Conservation (phyloP, 2,888 invertebrate species). For the Stramonita haemastoma region DNA sequence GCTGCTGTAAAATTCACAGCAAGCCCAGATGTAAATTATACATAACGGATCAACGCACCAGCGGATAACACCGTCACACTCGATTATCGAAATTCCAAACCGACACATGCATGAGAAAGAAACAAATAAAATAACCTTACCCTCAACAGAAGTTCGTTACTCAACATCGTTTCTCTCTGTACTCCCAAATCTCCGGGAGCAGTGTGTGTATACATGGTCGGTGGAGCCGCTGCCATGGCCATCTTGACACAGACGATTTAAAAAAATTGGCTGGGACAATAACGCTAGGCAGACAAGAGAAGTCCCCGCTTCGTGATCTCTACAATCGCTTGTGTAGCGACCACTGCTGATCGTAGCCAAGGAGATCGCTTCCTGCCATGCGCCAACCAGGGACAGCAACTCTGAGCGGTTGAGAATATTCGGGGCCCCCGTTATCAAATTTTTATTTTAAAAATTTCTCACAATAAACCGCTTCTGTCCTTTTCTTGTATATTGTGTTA, state of each 20-base stretch:
- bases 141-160: slow-evolving; percentile 73
- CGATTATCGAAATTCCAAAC: no score
- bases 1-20: no score
- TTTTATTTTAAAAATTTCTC: neutral
- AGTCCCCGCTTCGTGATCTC: neutral
- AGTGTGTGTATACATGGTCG: slow-evolving; percentile 62
- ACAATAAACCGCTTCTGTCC: no score
- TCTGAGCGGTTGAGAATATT: neutral
- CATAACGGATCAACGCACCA: neutral
- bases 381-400: slow-evolving; percentile 27
- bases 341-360: slow-evolving; percentile 29
- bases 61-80: neutral
- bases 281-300: neutral
- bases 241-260: slow-evolving; percentile 30
- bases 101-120: no score
- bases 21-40: no score
- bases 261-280: neutral
- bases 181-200: slow-evolving; percentile 73
- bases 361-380: slow-evolving; percentile 42
- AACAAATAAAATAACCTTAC: slow-evolving; percentile 59
- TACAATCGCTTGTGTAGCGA: slow-evolving; percentile 9
- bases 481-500: no score
- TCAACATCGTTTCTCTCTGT: slow-evolving; percentile 73
- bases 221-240: slow-evolving; percentile 34
- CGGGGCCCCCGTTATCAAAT: neutral